These are phyloP conservation scores for Metaphire vulgaris DNA, from an alignment of 1,140 invertebrate genomes.

Conservation along the genomic window DNA sequence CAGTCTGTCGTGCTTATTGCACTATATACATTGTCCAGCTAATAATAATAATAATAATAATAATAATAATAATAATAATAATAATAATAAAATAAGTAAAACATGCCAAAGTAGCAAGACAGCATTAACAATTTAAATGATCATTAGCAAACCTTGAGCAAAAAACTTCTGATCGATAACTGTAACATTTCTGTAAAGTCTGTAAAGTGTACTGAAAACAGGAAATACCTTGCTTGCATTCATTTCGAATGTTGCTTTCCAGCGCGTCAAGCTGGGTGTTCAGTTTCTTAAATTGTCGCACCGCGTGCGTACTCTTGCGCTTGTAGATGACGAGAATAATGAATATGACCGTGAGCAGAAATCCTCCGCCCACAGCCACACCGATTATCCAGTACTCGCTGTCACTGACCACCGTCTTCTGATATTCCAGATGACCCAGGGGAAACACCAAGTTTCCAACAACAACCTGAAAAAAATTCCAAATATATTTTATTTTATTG, in stretches of 20 bases:
- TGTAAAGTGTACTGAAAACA: too few relatives aligned
- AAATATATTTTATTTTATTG: not conserved
- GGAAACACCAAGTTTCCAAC: slow-evolving; percentile 81
- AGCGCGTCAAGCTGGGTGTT: slow-evolving; percentile 99
- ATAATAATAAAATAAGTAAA: too few relatives aligned
- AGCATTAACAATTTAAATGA: too few relatives aligned
- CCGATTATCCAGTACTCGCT: slow-evolving; percentile 46
- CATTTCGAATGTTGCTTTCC: slow-evolving; percentile 92
- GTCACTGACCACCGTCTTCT: slow-evolving; percentile 66
- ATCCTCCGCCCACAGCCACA: slow-evolving; percentile 66
- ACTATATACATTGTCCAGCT: too few relatives aligned
- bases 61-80: too few relatives aligned
- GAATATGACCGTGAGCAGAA: slow-evolving; percentile 75
- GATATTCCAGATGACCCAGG: slow-evolving; percentile 78
- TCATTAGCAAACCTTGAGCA: too few relatives aligned
- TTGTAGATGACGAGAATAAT: slow-evolving; percentile 80
- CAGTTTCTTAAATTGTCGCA: slow-evolving; percentile 91
- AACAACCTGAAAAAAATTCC: slow-evolving; percentile 49
- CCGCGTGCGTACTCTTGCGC: slow-evolving; percentile 85
- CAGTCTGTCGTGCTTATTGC: too few relatives aligned
- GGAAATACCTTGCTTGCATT: slow-evolving; percentile 94
- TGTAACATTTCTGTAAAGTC: too few relatives aligned
- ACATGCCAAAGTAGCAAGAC: too few relatives aligned
- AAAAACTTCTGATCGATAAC: too few relatives aligned
- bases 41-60: too few relatives aligned